These are phyloP conservation scores for Phalera bucephala DNA, from an alignment of 2,888 invertebrate species.

Conservation along the genomic window DNA sequence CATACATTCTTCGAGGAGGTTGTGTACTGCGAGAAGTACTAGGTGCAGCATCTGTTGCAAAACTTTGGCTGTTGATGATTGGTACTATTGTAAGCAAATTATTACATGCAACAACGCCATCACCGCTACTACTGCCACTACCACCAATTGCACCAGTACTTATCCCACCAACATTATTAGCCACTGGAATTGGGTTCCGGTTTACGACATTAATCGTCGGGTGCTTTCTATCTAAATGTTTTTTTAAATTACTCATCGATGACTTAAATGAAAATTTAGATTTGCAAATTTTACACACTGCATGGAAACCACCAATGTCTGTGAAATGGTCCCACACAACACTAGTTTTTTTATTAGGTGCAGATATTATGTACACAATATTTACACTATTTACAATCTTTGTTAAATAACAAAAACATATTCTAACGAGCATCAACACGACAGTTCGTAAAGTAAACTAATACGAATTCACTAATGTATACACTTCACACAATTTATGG, in stretches of 20 bases:
- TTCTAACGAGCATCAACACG: too few species aligned
- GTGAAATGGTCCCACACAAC: background rate
- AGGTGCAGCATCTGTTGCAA: background rate
- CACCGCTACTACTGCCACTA: background rate
- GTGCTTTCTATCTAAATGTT: conserved; percentile 4
- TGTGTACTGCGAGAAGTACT: background rate
- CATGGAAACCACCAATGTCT: background rate
- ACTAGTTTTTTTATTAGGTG: background rate
- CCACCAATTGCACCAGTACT: background rate
- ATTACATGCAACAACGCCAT: background rate
- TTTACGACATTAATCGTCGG: background rate
- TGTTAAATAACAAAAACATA: too few species aligned
- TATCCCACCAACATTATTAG: background rate
- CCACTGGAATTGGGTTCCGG: too few species aligned
- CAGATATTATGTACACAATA: too few species aligned
- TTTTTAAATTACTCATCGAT: conserved; percentile 1
- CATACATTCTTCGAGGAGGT: conserved; percentile 1
- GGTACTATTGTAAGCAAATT: background rate
- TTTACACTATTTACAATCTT: too few species aligned
- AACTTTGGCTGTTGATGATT: background rate
- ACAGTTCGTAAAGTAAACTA: too few species aligned
- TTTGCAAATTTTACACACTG: background rate
- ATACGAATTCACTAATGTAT: too few species aligned
- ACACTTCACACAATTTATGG: too few species aligned
- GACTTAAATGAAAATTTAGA: background rate